Evolutionary conservation across 2,888 invertebrate genomes (phyloP), one percentile per base, ranked within the genome.

Genomic region (Alviniconcha strummeri): DNA sequence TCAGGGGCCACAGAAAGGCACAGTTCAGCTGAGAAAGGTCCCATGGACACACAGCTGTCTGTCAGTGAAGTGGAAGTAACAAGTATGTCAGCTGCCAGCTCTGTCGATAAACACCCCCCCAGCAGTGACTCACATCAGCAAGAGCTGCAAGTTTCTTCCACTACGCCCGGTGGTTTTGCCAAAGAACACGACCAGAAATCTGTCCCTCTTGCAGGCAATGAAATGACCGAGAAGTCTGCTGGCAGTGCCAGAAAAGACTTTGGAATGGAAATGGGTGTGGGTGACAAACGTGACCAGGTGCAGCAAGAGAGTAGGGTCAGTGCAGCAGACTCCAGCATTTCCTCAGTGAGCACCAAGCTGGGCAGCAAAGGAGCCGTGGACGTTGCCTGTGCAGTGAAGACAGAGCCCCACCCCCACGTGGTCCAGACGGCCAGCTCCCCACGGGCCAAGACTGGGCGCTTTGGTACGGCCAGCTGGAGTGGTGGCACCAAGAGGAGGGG

Each of bases 401-500:
- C 78, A 52, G 78, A 78, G 52, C 9, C 19, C 11, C 78, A 60
- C 52, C 19, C 78, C 36, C 78, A 78, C 36, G 52, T 78, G 5
- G 57, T 60, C 57, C 78, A 60, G 15, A 78, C 60, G 52, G 78
- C 60, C n/a, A 78, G 52, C 36, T 78, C 78, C 52, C 78, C 78
- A 5, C 78, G 78, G 64, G 78, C 60, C 3, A 78, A 64, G 57
- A 78, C 78, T 15, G 78, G 78, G 7, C 78, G 78, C 19, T 78
- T 78, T 78, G 78, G 78, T n/a, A 78, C 78, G 52, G 78, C 78
- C 19, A 64, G 78, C 36, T 78, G 78, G 78, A 78, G 78, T 52
- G 64, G 78, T 60, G 78, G 78, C 36, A 78, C 36, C 9, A 78
- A 78, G 64, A 60, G 78, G 36, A 78, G 78, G 57, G 78, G 78